These are phyloP conservation scores for Papilio demoleus DNA, from an alignment of 2,888 invertebrate genomes.

Conservation along the genomic window DNA sequence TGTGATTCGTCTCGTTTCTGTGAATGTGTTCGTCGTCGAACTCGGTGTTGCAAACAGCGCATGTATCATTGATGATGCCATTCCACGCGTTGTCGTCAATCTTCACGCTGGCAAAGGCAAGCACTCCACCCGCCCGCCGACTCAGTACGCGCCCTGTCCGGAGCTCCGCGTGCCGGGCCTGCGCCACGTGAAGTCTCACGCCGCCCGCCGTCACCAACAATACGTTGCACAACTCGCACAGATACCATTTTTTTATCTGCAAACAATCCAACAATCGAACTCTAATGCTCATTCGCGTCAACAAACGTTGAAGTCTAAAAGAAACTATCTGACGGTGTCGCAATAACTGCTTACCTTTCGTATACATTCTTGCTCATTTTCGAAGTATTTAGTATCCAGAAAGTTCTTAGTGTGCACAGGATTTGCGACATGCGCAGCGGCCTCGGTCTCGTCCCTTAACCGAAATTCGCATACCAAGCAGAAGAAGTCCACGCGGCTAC, in stretches of 20 bases:
- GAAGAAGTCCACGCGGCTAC: slow-evolving; percentile 50
- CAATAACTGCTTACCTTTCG: slow-evolving; percentile 54
- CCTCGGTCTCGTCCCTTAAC: slow-evolving; percentile 50
- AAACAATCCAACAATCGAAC: slow-evolving; percentile 41
- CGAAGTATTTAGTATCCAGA: slow-evolving; percentile 46
- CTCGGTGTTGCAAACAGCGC: slow-evolving; percentile 62
- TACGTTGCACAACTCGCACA: slow-evolving; percentile 63
- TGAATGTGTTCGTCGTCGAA: slow-evolving; percentile 57
- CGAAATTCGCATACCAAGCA: slow-evolving; percentile 58
- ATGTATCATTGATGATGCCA: slow-evolving; percentile 58
- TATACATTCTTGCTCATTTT: slow-evolving; percentile 52
- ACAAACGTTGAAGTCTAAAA: not conserved
- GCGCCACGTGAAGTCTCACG: slow-evolving; percentile 58
- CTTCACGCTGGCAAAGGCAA: slow-evolving; percentile 54
- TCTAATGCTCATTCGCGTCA: not conserved
- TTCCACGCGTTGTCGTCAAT: slow-evolving; percentile 64
- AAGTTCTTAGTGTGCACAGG: slow-evolving; percentile 51
- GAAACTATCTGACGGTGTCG: no score
- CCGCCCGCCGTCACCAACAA: slow-evolving; percentile 56
- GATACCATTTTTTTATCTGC: slow-evolving; percentile 66
- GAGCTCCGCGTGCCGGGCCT: slow-evolving; percentile 53
- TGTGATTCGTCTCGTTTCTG: slow-evolving; percentile 45
- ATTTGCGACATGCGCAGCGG: slow-evolving; percentile 49
- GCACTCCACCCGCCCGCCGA: slow-evolving; percentile 47
- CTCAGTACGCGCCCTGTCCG: slow-evolving; percentile 50